Evolutionary conservation across 2,888 invertebrate species (phyloP), one percentile per base, ranked within the genome.

Genomic region (Xylota sylvarum): DNA sequence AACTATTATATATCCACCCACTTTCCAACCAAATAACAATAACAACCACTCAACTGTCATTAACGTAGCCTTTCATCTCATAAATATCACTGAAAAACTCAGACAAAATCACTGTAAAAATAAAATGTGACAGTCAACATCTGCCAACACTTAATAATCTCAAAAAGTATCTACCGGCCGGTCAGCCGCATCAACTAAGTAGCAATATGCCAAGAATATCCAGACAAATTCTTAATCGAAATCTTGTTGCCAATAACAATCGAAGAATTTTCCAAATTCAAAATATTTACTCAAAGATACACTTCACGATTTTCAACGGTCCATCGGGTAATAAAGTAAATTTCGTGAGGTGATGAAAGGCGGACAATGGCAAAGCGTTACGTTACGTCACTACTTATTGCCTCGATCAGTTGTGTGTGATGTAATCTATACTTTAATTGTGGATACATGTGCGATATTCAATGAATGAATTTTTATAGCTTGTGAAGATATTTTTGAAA

Each of bases 271-370:
- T 77, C 50, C 50, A 17, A 77, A 60, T 77, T 77, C 67, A 67
- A 69, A 77, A 77, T 69, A 77, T 77, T 69, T 77, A 77, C 43
- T 60, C 50, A 50, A 19, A 67, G 69, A 60, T 69, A 69, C 67
- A 67, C 67, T 60, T 67, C 30, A 48, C n/a, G 76, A 37, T 35
- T 67, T 48, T 58, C 65, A 67, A 67, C 58, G 76, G 52, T 74
- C 32, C 43, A 30, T 32, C 32, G 76, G 77, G 37, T 67, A 50
- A 64, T 76, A 76, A 65, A 56, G 46, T 27, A 56, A 58, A 67
- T 67, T 77, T 77, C n/a, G 48, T 67, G 27, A 67, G 48, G 65
- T 50, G 67, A 60, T 77, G 67, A 77, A 14, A 67, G 43, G 6
- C 67, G 50, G 60, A 77, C 77, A 77, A 77, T 77, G 19, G 67